phyloP scores from a whole-genome alignment of 2,888 invertebrate genomes.

The Phortica magna region DNA sequence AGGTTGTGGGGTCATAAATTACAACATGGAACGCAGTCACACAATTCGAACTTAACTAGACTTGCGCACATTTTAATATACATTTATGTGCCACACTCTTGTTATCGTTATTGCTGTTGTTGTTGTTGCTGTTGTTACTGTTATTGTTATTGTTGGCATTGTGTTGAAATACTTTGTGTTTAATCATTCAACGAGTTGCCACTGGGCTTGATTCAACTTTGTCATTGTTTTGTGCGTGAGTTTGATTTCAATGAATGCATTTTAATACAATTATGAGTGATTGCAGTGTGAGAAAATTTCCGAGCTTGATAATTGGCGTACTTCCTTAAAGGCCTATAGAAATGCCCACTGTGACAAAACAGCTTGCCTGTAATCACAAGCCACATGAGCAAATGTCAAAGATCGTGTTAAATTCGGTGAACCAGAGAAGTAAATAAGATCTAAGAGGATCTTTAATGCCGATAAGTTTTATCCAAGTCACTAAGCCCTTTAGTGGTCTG shows the following conservation, averaged over 20 bases:
- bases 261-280: constrained; percentile 24
- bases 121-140: constrained; percentile 59
- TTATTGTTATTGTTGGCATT: constrained; percentile 54
- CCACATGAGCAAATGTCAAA: too few species aligned
- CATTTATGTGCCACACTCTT: constrained; percentile 55
- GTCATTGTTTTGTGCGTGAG: constrained; percentile 8
- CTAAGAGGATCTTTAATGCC: too few species aligned
- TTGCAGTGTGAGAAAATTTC: constrained; percentile 14
- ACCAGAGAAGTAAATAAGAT: too few species aligned
- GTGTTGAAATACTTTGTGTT: constrained; percentile 17
- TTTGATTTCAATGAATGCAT: constrained; percentile 30
- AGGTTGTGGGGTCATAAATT: constrained; percentile 70
- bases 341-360: neutral
- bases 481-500: too few species aligned
- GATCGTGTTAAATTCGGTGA: too few species aligned
- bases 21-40: constrained; percentile 58
- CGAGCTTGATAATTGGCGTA: neutral
- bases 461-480: too few species aligned
- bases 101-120: constrained; percentile 60
- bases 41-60: constrained; percentile 24
- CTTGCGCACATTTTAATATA: constrained; percentile 30
- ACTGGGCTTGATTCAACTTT: neutral
- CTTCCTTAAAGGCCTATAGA: neutral
- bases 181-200: constrained; percentile 7
- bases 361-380: too few species aligned